Conservation (phyloP, 2,888 invertebrate species). For the Physocephala rufipes region DNA sequence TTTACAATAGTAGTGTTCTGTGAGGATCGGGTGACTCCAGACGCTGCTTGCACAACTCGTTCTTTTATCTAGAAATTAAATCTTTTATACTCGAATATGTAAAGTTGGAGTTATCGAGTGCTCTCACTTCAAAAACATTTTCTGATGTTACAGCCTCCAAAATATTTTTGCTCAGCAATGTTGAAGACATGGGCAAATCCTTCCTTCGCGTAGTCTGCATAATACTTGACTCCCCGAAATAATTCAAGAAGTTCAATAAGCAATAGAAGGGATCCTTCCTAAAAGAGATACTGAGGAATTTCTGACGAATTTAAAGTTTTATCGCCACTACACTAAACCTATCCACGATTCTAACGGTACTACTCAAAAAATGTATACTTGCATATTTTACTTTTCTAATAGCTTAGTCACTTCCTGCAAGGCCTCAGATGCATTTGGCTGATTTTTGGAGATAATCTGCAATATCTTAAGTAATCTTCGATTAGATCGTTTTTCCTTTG, state of each 20-base stretch:
- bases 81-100: background rate
- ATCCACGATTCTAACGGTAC: too few relatives aligned
- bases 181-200: slow-evolving; percentile 55
- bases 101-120: background rate
- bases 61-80: slow-evolving; percentile 57
- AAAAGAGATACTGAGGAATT: background rate
- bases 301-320: too few relatives aligned
- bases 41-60: slow-evolving; percentile 60
- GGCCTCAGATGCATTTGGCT: slow-evolving; percentile 53
- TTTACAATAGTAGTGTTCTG: slow-evolving; percentile 41
- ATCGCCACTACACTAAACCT: background rate
- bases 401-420: slow-evolving; percentile 54
- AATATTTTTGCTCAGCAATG: slow-evolving; percentile 50
- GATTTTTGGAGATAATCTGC: slow-evolving; percentile 57
- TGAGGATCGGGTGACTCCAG: slow-evolving; percentile 50
- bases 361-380: background rate
- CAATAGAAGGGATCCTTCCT: slow-evolving; percentile 63
- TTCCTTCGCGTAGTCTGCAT: slow-evolving; percentile 52
- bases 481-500: slow-evolving; percentile 55
- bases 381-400: slow-evolving; percentile 53
- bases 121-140: slow-evolving; percentile 55
- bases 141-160: slow-evolving; percentile 50
- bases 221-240: slow-evolving; percentile 51
- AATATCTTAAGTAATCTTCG: slow-evolving; percentile 56
- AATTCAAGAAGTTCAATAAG: slow-evolving; percentile 57